Evolutionary conservation across 1,140 invertebrate species (phyloP).

Genomic region (Bombus confusus): DNA sequence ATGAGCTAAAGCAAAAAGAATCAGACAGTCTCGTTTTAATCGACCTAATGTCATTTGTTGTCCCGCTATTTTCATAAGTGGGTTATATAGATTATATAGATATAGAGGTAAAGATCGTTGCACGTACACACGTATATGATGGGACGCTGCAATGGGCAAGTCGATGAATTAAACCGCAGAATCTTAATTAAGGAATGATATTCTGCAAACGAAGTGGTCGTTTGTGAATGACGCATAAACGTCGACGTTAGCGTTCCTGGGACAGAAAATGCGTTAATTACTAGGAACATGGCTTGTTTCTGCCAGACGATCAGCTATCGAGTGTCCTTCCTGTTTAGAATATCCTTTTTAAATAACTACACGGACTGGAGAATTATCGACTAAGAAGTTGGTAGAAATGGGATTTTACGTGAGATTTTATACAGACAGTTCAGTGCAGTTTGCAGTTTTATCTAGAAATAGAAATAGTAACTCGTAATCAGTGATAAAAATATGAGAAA

Average conservation of each 20-base stretch:
- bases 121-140: not conserved
- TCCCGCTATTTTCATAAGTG: not conserved
- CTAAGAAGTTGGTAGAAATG: not conserved
- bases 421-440: too few species aligned
- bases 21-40: not conserved
- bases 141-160: not conserved
- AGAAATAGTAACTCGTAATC: too few species aligned
- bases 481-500: too few species aligned
- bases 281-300: not conserved
- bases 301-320: not conserved
- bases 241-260: not conserved
- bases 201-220: not conserved
- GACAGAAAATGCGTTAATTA: not conserved
- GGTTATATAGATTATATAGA: too few species aligned
- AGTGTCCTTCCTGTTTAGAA: too few species aligned
- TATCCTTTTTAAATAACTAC: too few species aligned
- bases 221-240: conserved; percentile 25
- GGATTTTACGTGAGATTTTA: too few species aligned
- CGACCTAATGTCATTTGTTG: not conserved
- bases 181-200: conserved; percentile 41
- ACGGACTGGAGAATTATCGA: not conserved
- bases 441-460: too few species aligned
- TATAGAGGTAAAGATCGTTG: conserved; percentile 8
- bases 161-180: conserved; percentile 12
- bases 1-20: too few species aligned